Evolutionary conservation across 2,797 vertebrate species (phyloP), one percentile per base, ranked within the genome.

Genomic region (Peromyscus eremicus): DNA sequence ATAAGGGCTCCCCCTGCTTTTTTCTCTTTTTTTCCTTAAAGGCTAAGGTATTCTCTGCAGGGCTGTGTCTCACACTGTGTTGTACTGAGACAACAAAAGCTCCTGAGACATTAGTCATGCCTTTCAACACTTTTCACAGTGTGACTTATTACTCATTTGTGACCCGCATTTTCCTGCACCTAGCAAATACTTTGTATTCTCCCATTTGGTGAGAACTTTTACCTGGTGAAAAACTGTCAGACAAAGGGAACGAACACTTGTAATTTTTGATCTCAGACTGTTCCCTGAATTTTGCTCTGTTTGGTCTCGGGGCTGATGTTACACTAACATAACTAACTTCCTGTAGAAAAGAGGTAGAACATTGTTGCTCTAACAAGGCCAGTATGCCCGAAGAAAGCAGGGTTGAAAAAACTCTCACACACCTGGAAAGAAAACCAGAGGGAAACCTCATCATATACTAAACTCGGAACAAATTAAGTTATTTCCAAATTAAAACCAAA

Each of bases 21-120:
- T 40, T 6, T 46, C 29, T 46, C 40, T 40, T 5, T 49, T 29
- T 52, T 71, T 57, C 17, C n/a, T 84, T 95, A 5, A 52, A 84
- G 40, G 55, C 85, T 62, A 76, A 93, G 85, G 55, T 52, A 93
- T 70, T 96, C 84, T 96, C 95, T 57, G 71, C 52, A 94, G 79
- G 81, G 79, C 90, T 94, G 21, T 66, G 83, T 94, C 83, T 94
- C 95, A 96, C 92, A 89, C 70, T 94, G 81, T 52, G 73, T 84
- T 88, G 87, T 71, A 92, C 32, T 93, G 93, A 97, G 97, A 97
- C 66, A 73, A 66, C 77, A 89, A 88, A 97, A 95, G 81, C 88
- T 97, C 97, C 95, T 95, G 83, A 93, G 95, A 84, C 86, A 93
- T 92, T 84, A 95, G 93, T 89, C 89, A 92, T 55, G 92, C 90